Evolutionary conservation across 2,113 vertebrate genomes (phyloP), one percentile per base, ranked within the genome.

Genomic region (Triplophysa dalaica): DNA sequence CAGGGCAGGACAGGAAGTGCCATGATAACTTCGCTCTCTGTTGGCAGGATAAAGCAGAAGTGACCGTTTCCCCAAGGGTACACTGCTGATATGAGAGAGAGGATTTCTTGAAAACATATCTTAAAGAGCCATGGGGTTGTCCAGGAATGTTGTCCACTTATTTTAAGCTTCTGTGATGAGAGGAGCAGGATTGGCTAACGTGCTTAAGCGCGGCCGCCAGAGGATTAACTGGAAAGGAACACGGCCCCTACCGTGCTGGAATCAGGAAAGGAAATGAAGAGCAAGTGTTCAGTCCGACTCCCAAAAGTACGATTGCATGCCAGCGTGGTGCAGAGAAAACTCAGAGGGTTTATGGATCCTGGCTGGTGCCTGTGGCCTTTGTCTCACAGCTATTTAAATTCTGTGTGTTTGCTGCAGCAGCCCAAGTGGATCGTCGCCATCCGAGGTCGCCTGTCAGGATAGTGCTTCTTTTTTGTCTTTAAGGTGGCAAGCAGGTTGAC

Each of bases 341-440:
- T 90, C 88, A 89, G 90, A 89, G 84, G 89, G 70, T 90, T 91
- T 90, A 87, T 89, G 87, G 87, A 90, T 86, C 88, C 84, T 81
- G 89, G 75, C 87, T 80, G 19, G 74, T 85, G 88, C 89, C 85
- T 85, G 87, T 88, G 86, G 85, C 89, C 89, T 88, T 91, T 92
- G 90, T 93, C 86, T 89, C 86, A 60, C 45, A 73, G 87, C 88
- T 88, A 91, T 92, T 92, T 88, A 85, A 88, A 92, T 93, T 90
- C 89, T 87, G 82, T 86, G 87, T 86, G 87, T 75, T 62, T 84
- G 82, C 85, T 83, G 87, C 87, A 63, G 81, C 82, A 89, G 89
- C 81, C 81, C 80, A 80, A 85, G 85, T 89, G 87, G 89, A 90
- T 81, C 74, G 48, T 64, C 83, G 89, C 90, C 89, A 89, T 90